Evolutionary conservation across 2,888 invertebrate genomes (phyloP).

Genomic region (Xestia rhomboidea): DNA sequence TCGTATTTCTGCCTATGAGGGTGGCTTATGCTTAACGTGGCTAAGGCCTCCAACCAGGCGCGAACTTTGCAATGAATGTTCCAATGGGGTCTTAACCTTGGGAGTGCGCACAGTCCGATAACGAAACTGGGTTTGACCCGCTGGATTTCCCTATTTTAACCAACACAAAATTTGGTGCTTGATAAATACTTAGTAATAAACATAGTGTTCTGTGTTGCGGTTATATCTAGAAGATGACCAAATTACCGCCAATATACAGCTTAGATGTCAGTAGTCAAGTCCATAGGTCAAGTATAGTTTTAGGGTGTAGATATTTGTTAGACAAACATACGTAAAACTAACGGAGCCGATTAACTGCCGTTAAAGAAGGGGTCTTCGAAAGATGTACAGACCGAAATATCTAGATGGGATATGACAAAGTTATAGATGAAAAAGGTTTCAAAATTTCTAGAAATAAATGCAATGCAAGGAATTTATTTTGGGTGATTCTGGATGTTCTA

Average conservation of each 20-base stretch:
- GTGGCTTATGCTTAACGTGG: neutral
- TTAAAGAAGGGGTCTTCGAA: neutral
- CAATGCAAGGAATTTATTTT: neutral
- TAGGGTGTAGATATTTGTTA: neutral
- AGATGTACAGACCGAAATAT: neutral
- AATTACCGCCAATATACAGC: neutral
- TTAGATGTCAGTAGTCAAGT: neutral
- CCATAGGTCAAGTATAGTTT: too few relatives aligned
- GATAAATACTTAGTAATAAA: neutral
- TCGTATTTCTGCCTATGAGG: too few relatives aligned
- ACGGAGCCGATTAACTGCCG: neutral
- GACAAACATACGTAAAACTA: neutral
- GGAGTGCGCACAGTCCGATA: neutral
- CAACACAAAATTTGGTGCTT: neutral
- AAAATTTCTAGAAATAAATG: neutral
- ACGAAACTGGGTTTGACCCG: neutral
- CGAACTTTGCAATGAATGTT: neutral
- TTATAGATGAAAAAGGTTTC: neutral
- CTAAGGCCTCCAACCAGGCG: neutral
- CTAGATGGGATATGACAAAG: neutral
- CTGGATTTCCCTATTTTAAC: neutral
- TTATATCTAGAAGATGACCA: neutral
- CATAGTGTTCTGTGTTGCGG: neutral
- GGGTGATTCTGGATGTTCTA: slow-evolving; percentile 9
- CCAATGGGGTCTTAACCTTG: neutral